Evolutionary conservation across 2,797 vertebrate species (phyloP).

Genomic region (Hylomyscus alleni): DNA sequence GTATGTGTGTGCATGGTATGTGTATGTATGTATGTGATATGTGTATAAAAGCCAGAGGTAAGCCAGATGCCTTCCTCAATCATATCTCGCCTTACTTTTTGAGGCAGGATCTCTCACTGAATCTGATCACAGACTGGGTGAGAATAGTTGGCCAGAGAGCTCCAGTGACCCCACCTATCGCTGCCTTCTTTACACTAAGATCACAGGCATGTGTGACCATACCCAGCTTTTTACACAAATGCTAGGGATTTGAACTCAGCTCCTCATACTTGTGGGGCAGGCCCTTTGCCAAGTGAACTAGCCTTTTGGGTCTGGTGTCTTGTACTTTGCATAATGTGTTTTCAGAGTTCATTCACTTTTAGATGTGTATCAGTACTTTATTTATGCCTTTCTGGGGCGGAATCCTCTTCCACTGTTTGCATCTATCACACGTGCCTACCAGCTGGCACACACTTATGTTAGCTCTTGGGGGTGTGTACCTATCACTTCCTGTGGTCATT

Average conservation of each 20-base stretch:
- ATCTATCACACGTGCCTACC: neutral
- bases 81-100: neutral
- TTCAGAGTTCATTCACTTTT: neutral
- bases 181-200: neutral
- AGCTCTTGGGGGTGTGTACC: no score
- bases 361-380: neutral
- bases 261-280: neutral
- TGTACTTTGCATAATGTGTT: neutral
- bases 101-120: neutral
- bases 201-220: neutral
- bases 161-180: neutral
- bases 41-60: no score
- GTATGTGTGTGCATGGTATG: no score
- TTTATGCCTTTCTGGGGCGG: neutral
- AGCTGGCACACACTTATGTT: neutral
- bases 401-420: neutral
- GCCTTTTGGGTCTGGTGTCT: neutral
- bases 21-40: no score
- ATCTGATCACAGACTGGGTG: neutral
- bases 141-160: neutral
- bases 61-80: neutral
- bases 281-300: neutral
- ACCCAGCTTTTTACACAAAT: no score
- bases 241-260: neutral
- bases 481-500: neutral